Evolutionary conservation across 2,888 invertebrate species (phyloP).

Genomic region (Caradrina clavipalpis): DNA sequence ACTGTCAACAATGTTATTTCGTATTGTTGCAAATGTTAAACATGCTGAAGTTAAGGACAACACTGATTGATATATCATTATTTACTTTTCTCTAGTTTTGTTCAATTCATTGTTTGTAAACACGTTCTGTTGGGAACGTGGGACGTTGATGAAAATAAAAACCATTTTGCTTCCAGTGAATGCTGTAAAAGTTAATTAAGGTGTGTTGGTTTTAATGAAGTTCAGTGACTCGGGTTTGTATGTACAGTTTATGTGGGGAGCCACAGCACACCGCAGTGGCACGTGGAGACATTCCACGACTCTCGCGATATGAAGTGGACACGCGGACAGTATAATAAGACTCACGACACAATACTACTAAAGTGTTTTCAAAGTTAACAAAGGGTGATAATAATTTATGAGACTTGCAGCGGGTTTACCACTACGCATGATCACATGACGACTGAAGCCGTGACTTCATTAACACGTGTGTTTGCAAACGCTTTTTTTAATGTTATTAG

Average conservation of each 20-base stretch:
- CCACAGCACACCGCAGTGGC: constrained; percentile 65
- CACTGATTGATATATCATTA: constrained; percentile 25
- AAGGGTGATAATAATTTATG: constrained; percentile 50
- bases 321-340: constrained; percentile 59
- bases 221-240: constrained; percentile 65
- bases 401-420: constrained; percentile 11
- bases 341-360: constrained; percentile 57
- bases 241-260: constrained; percentile 54
- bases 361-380: constrained; percentile 50
- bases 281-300: constrained; percentile 71
- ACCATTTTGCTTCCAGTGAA: constrained; percentile 29
- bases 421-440: background rate
- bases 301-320: constrained; percentile 68
- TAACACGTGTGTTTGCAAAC: constrained; percentile 18
- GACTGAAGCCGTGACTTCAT: constrained; percentile 25
- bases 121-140: constrained; percentile 2
- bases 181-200: constrained; percentile 36
- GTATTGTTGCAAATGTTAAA: constrained; percentile 46
- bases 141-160: constrained; percentile 20
- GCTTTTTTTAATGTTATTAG: no score
- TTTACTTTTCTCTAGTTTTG: constrained; percentile 8
- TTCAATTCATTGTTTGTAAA: constrained; percentile 30
- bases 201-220: constrained; percentile 54
- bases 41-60: constrained; percentile 44
- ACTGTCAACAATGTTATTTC: constrained; percentile 29